Percentiles rank a stretch among this genome's conserved stretches.
phyloP scores from a whole-genome alignment of 2,113 vertebrate species.

The Engraulis encrasicolus region DNA sequence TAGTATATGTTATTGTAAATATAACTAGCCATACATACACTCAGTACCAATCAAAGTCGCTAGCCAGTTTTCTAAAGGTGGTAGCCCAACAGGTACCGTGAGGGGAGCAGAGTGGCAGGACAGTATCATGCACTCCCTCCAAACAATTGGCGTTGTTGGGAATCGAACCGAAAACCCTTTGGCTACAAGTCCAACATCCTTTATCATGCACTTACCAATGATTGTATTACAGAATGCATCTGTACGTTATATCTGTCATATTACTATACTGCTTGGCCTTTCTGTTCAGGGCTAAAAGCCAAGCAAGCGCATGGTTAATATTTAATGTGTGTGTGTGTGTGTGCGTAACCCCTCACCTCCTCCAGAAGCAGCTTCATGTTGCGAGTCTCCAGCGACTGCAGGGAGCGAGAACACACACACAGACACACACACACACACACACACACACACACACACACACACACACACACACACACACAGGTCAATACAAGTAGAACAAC shows the following conservation, averaged over 20 bases:
- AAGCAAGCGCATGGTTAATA: neutral
- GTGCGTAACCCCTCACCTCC: conserved; percentile 66
- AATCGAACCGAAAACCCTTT: too few relatives aligned
- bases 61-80: too few relatives aligned
- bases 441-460: conserved; percentile 18
- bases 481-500: too few relatives aligned
- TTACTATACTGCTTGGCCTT: neutral
- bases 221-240: neutral
- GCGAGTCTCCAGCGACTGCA: conserved; percentile 78
- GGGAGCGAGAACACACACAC: neutral
- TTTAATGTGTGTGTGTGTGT: conserved; percentile 26
- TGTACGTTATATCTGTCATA: neutral
- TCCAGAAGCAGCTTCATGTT: conserved; percentile 77
- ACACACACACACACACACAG: too few relatives aligned
- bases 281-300: neutral
- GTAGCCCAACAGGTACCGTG: too few relatives aligned
- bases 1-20: too few relatives aligned
- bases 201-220: neutral
- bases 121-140: too few relatives aligned
- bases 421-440: too few relatives aligned
- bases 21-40: neutral
- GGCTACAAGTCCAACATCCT: too few relatives aligned
- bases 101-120: too few relatives aligned
- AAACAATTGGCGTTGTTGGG: too few relatives aligned
- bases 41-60: too few relatives aligned